These are phyloP conservation scores for Bombyx huttoni DNA, from an alignment of 2,888 invertebrate genomes.

Conservation along the genomic window DNA sequence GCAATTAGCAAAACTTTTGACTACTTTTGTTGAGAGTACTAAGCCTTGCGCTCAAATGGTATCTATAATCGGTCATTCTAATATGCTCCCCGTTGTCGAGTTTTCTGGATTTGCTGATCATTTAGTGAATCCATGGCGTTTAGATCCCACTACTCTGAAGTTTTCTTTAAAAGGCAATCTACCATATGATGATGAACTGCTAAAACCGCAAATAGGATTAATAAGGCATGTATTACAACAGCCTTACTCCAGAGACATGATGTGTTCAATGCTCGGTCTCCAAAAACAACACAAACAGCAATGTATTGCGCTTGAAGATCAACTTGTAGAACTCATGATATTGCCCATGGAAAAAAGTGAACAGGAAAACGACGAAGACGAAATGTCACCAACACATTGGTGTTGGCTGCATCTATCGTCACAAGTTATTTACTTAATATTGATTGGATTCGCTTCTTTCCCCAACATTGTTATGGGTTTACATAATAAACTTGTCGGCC, in stretches of 20 bases:
- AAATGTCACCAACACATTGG: constrained; percentile 80
- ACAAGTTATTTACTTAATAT: constrained; percentile 94
- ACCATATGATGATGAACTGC: constrained; percentile 89
- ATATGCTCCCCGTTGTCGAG: constrained; percentile 94
- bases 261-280: constrained; percentile 93
- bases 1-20: constrained; percentile 88
- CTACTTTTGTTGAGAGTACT: constrained; percentile 93
- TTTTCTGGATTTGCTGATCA: constrained; percentile 93
- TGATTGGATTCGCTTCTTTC: constrained; percentile 95
- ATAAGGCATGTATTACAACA: constrained; percentile 93
- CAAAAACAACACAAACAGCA: constrained; percentile 93
- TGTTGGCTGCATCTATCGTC: constrained; percentile 95
- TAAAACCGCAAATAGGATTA: constrained; percentile 90
- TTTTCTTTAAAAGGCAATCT: constrained; percentile 78
- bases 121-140: constrained; percentile 92
- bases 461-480: constrained; percentile 92
- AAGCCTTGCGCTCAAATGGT: constrained; percentile 96
- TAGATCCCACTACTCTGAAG: constrained; percentile 86
- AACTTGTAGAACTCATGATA: constrained; percentile 91
- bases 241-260: constrained; percentile 96
- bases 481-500: constrained; percentile 84
- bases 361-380: constrained; percentile 73
- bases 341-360: constrained; percentile 94
- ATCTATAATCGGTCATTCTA: constrained; percentile 89
- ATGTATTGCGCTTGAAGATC: constrained; percentile 92